Percentiles rank a stretch among this genome's conserved stretches.
Evolutionary conservation across 2,113 vertebrate species (phyloP).

Genomic region (Archocentrus centrarchus): DNA sequence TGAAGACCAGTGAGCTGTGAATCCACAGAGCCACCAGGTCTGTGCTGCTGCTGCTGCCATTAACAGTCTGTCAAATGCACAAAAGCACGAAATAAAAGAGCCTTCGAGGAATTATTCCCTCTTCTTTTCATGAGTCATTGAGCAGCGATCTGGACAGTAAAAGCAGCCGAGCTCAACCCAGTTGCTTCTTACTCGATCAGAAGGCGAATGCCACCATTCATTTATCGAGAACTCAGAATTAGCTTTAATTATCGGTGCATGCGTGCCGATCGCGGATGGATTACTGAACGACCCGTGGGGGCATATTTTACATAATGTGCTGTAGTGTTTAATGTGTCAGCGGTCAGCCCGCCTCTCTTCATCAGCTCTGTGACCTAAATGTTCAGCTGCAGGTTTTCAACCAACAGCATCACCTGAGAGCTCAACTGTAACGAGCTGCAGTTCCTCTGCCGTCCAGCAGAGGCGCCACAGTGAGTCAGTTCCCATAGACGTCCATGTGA

Average conservation of each 20-base stretch:
- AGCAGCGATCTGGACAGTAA: neutral
- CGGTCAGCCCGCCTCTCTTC: neutral
- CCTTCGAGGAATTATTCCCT: neutral
- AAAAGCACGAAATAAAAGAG: neutral
- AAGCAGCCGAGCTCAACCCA: neutral
- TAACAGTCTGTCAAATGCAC: neutral
- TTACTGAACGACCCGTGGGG: neutral
- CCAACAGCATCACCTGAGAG: neutral
- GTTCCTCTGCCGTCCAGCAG: neutral
- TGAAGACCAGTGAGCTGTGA: slow-evolving; percentile 62
- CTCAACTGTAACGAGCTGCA: neutral
- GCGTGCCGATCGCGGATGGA: neutral
- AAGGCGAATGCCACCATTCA: neutral
- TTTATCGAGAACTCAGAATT: neutral
- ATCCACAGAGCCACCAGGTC: slow-evolving; percentile 52
- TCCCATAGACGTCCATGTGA: neutral
- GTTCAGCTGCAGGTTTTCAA: neutral
- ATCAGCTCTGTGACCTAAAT: neutral
- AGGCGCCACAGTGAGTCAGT: neutral
- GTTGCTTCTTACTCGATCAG: neutral
- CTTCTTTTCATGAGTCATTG: neutral
- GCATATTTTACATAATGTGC: neutral
- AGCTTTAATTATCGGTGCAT: neutral
- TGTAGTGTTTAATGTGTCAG: neutral
- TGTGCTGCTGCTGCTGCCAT: neutral